Evolutionary conservation across 2,888 invertebrate species (phyloP), one percentile per base, ranked within the genome.

Genomic region (Polia nebulosa): DNA sequence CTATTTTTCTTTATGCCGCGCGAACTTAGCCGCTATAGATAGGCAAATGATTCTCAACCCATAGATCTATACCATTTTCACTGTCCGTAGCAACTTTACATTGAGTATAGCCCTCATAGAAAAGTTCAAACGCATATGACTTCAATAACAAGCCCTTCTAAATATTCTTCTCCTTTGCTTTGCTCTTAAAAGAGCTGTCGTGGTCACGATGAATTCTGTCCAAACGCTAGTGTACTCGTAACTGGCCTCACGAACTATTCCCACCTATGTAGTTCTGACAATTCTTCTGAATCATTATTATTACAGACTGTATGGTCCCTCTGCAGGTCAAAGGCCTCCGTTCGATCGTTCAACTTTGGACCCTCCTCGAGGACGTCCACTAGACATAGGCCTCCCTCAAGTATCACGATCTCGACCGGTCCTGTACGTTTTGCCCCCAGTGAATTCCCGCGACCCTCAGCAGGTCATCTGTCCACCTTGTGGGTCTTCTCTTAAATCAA

Each of bases 111-210:
- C 4, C 11, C 13, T 13, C 6, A 13, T 13, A 11, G 11, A 1
- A 5, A 22, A 45, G 11, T 2, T 11, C 45, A 45, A 45, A 22
- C n/a, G 5, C 13, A 5, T 22, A n/a, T 45, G 11, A 22, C 11
- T 11, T 2, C 13, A 22, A 11, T 45, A 11, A 6, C 13, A 13
- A 20, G 11, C 20, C 20, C 9, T 20, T 44, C 1, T 20, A 5
- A 45, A 41, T n/a, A n/a, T n/a, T 41, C 17, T 32, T 41, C 6
- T n/a, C 7, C 11, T 62, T 62, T 11, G 13, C 13, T 61, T 60
- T 17, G 0, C 29, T 22, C 29, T 29, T 17, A 13, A 59, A 11
- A 13, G 27, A 34, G 20, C 7, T 11, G 7, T 20, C 25, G 25
- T 55, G 20, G 8, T 22, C 8, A 13, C 7, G 8, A 20, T 20